Evolutionary conservation across 2,888 invertebrate genomes (phyloP), one percentile per base, ranked within the genome.

Genomic region (Boloria euphrosyne): DNA sequence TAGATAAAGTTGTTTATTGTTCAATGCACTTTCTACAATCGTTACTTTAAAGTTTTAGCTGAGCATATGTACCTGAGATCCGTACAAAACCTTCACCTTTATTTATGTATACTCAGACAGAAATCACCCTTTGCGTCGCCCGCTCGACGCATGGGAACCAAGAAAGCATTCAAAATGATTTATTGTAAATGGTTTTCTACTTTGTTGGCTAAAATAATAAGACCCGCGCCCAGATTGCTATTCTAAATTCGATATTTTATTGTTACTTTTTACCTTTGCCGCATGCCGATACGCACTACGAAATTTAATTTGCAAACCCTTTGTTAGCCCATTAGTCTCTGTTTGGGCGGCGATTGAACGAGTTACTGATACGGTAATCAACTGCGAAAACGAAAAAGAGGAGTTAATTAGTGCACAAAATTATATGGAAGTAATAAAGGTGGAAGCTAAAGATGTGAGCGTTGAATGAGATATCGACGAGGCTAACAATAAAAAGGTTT

Each of bases 131-230:
- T 91, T 90, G 91, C 90, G 89, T 85, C 86, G 89, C 85, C 85
- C 89, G 85, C 86, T 84, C 84, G 82, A 83, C 84, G 88, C 83
- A 88, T 87, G 90, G 88, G 89, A 89, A 89, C 90, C 89, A 82
- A 89, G 89, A 90, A 89, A 86, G 88, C 90, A 86, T 90, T 91
- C 89, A 89, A 90, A 90, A 90, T 92, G 92, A 92, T 92, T 92
- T 92, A 92, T 91, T 90, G 92, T 90, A 91, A 92, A 92, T 91
- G 90, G 90, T 89, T 92, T 89, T 91, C 91, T 91, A 92, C 92
- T 90, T 92, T 92, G 92, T 92, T 89, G 91, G 90, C 90, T 90
- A 90, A 92, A 92, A 91, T 92, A 92, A 92, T 91, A 90, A 89
- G 86, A 80, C 78, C 81, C 78, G 81, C 81, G 83, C 78, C 80